Evolutionary conservation across 2,888 invertebrate genomes (phyloP), one percentile per base, ranked within the genome.

Genomic region (Eilema sororculum): DNA sequence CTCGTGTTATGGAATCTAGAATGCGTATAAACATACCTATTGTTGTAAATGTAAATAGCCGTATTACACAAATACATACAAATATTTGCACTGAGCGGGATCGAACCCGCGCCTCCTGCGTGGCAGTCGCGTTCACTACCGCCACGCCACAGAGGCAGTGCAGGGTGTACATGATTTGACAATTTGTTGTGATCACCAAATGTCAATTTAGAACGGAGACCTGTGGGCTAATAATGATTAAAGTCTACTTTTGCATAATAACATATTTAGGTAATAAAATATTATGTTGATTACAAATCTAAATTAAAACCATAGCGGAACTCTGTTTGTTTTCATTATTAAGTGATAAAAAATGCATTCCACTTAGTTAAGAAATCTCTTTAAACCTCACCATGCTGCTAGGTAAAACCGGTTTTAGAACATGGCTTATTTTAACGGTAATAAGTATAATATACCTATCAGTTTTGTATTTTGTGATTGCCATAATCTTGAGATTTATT

Each of bases 251-350:
- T 25, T 41, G 13, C 24, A 0, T 22, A 22, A 37, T 37, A 37
- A 24, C 37, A 80, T 72, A 65, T 24, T 33, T 52, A 28, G 56
- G 70, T 30, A 71, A 76, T 82, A 74, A 84, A 85, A 79, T 12
- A 70, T 72, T 76, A 78, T 79, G 79, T 83, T 83, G 82, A 82
- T n/a, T 71, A 83, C 83, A 81, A 74, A 65, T 63, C 33, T 57
- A 85, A 87, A 91, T 92, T 88, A 91, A 92, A 91, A 87, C 82
- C 91, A 90, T 71, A 78, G 86, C 91, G 83, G 75, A 85, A 81
- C 89, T 78, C 76, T 72, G 73, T 57, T 68, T 65, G 69, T 65
- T 78, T 77, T 69, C 30, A 52, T 13, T 63, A 56, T 16, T 46
- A 30, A 70, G 28, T n/a, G 61, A 41, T 62, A 73, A 61, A 57